Conservation (phyloP, 1,140 invertebrate species). For the Parapsyche elsis region DNA sequence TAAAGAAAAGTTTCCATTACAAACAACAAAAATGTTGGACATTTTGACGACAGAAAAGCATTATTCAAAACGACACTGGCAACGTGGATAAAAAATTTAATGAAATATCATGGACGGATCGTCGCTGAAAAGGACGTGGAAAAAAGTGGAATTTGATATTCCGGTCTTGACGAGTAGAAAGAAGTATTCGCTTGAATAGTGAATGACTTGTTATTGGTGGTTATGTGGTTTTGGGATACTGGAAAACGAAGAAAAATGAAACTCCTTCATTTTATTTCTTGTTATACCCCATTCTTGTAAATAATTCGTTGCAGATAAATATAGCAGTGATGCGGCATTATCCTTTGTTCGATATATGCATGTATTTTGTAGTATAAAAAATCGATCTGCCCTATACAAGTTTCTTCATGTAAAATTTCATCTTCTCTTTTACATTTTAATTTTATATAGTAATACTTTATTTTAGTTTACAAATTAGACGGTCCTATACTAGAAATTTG, state of each 20-base stretch:
- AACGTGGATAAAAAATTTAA: too few species aligned
- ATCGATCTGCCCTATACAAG: too few species aligned
- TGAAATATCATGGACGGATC: too few species aligned
- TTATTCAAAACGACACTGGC: too few species aligned
- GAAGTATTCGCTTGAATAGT: neutral
- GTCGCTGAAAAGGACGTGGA: neutral
- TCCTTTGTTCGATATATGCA: neutral
- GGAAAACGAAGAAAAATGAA: neutral
- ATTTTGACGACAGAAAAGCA: neutral
- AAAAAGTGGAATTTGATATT: neutral
- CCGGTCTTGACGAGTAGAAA: neutral
- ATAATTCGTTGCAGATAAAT: slow-evolving; percentile 19
- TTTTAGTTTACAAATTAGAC: too few species aligned
- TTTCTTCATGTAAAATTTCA: too few species aligned
- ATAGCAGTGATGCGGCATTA: neutral
- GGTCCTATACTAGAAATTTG: too few species aligned
- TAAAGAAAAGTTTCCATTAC: neutral
- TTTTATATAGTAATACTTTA: too few species aligned
- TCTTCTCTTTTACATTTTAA: too few species aligned
- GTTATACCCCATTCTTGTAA: neutral
- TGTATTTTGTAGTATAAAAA: too few species aligned
- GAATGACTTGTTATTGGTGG: slow-evolving; percentile 2
- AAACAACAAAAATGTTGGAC: neutral
- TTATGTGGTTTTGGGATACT: neutral
- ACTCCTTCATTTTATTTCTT: slow-evolving; percentile 9